Evolutionary conservation across 2,888 invertebrate species (phyloP), one percentile per base, ranked within the genome.

Genomic region (Pollenia griseotomentosa): DNA sequence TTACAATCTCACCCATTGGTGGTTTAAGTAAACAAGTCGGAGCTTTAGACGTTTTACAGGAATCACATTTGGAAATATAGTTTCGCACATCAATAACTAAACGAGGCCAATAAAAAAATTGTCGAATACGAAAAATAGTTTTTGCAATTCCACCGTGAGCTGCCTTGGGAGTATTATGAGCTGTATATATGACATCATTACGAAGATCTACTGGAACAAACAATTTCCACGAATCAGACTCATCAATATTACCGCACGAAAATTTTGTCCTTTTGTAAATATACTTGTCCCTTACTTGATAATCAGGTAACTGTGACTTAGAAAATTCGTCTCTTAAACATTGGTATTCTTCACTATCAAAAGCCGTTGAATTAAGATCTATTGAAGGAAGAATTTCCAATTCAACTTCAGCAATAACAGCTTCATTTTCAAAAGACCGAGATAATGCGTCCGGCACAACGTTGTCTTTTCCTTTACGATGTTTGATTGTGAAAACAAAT

Each of bases 61-160:
- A 6, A 2, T 51, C 51, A 14, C 51, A 79, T 4, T 46, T 57
- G 3, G 5, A 2, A 2, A 79, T 40, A 79, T 33, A 77, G 9
- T 61, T 19, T 11, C 53, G n/a, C 0, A 77, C 77, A 6, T 79
- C 57, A 19, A 5, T 4, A 14, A 53, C 48, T 19, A 79, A 40
- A 4, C 59, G 57, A 44, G 78, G 78, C 59, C 78, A 79, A 46
- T 57, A 79, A 51, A 51, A 51, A 33, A 33, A 33, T 33, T 33
- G 51, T 4, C 14, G n/a, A 3, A 14, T 51, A 12, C 14, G 14
- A 51, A 6, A 12, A 14, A 14, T 51, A n/a, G 51, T 51, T 51
- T 51, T 51, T 3, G 33, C 2, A 33, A 33, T 33, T 33, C 33
- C 51, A 0, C 51, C 51, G n/a, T 51, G 51, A 51, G 51, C 51